Evolutionary conservation across 2,888 invertebrate genomes (phyloP).

Genomic region (Diabrotica balteata): DNA sequence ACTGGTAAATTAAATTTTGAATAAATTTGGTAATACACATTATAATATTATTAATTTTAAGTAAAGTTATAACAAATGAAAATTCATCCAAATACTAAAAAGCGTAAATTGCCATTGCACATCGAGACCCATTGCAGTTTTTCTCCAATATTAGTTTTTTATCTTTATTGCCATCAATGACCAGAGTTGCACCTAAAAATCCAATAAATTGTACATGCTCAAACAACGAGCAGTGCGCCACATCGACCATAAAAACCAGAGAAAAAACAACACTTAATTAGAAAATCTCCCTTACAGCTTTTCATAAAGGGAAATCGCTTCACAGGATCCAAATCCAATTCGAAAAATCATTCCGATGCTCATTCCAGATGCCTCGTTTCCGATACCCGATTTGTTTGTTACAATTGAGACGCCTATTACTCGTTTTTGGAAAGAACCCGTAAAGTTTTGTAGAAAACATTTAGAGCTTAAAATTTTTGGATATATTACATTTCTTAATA

Average conservation of each 20-base stretch:
- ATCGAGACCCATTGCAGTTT: too few relatives aligned
- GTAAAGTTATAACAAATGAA: too few relatives aligned
- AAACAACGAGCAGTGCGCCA: conserved; percentile 7
- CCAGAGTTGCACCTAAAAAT: too few relatives aligned
- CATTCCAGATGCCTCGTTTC: conserved; percentile 1
- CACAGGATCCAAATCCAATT: conserved; percentile 9
- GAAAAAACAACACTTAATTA: conserved; percentile 23
- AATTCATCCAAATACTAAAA: too few relatives aligned
- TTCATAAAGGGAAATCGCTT: conserved; percentile 22
- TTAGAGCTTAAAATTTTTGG: too few relatives aligned
- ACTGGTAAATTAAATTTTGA: too few relatives aligned
- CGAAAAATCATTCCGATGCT: conserved; percentile 2
- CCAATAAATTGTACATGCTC: neutral
- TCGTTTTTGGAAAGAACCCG: neutral
- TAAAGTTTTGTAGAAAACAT: neutral
- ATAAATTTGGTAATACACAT: too few relatives aligned
- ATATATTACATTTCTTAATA: too few relatives aligned
- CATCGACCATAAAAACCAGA: conserved; percentile 16
- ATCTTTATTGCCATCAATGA: too few relatives aligned
- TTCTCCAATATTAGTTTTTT: too few relatives aligned
- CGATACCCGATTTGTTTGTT: conserved; percentile 6
- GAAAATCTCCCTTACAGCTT: conserved; percentile 15
- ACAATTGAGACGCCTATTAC: neutral
- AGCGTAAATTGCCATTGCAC: too few relatives aligned
- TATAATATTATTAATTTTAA: too few relatives aligned